A percentile compares a stretch with the other conserved stretches of the same genome.
phyloP scores from a whole-genome alignment of 1,140 invertebrate species.

The Heliconius eleuchia region DNA sequence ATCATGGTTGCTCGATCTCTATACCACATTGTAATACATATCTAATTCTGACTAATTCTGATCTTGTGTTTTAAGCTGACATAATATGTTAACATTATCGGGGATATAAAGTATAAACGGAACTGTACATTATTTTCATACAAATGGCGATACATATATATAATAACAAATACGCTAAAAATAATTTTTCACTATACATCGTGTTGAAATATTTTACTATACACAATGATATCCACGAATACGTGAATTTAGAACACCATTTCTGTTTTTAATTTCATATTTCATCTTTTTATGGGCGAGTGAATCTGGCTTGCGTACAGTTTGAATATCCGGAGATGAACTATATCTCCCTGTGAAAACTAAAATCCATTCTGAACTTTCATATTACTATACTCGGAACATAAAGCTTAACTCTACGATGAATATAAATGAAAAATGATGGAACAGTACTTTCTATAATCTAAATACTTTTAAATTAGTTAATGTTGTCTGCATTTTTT shows the following conservation, averaged over 20 bases:
- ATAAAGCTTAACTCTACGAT: constrained; percentile 11
- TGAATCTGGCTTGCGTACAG: constrained; percentile 16
- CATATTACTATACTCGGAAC: constrained; percentile 8
- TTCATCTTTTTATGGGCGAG: constrained; percentile 16
- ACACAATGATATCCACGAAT: constrained; percentile 10
- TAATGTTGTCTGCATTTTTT: not conserved
- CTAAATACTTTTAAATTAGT: not conserved
- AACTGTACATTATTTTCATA: too few species aligned
- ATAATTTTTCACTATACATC: not conserved
- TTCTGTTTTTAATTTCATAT: constrained; percentile 21
- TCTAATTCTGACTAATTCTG: not conserved
- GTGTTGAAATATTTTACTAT: constrained; percentile 8
- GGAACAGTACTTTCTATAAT: not conserved
- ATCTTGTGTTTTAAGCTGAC: not conserved
- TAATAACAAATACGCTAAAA: not conserved
- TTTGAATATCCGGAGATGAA: constrained; percentile 21
- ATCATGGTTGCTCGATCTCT: not conserved
- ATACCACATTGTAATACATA: not conserved
- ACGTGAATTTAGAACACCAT: constrained; percentile 11
- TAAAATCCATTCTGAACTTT: constrained; percentile 17
- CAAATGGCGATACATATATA: not conserved
- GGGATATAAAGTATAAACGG: too few species aligned
- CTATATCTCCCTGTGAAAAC: constrained; percentile 12
- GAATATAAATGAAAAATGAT: constrained; percentile 3
- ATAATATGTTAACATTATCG: not conserved